Base-by-base conservation (phyloP, 2,888 invertebrate genomes). In the Morinoia aosen region DNA sequence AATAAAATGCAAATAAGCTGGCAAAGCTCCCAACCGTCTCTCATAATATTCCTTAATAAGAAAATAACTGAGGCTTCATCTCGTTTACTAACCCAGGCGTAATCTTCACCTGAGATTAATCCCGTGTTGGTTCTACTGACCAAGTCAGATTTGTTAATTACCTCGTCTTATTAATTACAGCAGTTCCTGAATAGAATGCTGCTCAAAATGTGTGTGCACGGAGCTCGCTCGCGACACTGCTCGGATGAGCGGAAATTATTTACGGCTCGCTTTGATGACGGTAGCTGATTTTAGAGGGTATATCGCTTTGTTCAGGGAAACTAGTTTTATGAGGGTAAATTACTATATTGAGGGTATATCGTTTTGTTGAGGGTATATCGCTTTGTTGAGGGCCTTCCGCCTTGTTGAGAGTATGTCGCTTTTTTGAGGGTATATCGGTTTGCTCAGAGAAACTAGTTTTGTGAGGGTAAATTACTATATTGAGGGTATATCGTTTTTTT, bases 91-190 rank as follows among this genome's bases (percentile, higher is more conserved):
- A 8, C 76, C 76, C 2, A 3, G 2, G 76, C 25, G 2, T 76
- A 76, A 76, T 76, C 76, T 76, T 76, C 76, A 76, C 25, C 76
- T 76, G 76, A 76, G 25, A 76, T 76, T 76, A 76, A 76, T 76
- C 76, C 76, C 25, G 76, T 33, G 25, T 33, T 16, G 76, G 76
- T 76, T 16, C 76, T 76, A 76, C 19, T 76, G 76, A 76, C 2
- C 25, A 19, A 76, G 76, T 76, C 90, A 90, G 48, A 40, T 90
- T 90, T 90, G 90, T 48, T 90, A 90, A 90, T 90, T 90, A 48
- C 90, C 12, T 48, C 48, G 40, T 48, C 90, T 39, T 90, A 90
- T 90, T 90, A 90, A 90, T 90, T 90, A 90, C 90, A 40, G 48
- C 39, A 90, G 11, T 90, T 90, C 90, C 14, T 40, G 48, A 48